Evolutionary conservation across 2,797 vertebrate genomes (phyloP).

Genomic region (Diplodus sargus): DNA sequence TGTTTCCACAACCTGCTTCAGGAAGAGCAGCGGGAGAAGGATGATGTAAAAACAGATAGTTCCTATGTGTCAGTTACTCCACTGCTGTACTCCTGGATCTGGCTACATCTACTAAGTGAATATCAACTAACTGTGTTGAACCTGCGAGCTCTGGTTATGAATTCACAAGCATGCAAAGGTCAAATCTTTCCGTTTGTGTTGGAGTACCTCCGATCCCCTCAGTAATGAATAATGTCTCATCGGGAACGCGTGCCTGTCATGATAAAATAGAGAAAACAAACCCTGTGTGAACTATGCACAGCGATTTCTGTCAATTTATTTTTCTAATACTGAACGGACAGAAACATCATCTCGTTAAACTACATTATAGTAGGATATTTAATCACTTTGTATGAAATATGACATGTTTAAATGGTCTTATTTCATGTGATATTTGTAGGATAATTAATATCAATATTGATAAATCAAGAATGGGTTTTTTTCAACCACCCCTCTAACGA

Average conservation of each 20-base stretch:
- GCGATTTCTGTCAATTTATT: slow-evolving; percentile 12
- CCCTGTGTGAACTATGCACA: slow-evolving; percentile 17
- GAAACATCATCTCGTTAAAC: slow-evolving; percentile 2
- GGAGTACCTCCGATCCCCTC: not conserved
- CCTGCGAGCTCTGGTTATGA: slow-evolving; percentile 26
- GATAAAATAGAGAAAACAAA: slow-evolving; percentile 37
- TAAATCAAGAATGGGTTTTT: not conserved
- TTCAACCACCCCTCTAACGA: not conserved
- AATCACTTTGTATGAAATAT: slow-evolving; percentile 1
- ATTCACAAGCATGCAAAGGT: slow-evolving; percentile 47
- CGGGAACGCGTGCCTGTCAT: slow-evolving; percentile 20
- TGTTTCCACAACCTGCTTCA: slow-evolving; percentile 40
- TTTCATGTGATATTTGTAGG: not conserved
- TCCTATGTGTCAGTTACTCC: slow-evolving; percentile 45
- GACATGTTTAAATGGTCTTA: not conserved
- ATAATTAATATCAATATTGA: not conserved
- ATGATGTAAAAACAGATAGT: slow-evolving; percentile 64
- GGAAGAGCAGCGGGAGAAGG: slow-evolving; percentile 28
- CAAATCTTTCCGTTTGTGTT: slow-evolving; percentile 26
- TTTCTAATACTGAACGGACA: slow-evolving; percentile 11
- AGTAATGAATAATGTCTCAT: slow-evolving; percentile 15
- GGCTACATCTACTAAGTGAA: slow-evolving; percentile 46
- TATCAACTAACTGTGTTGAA: slow-evolving; percentile 43
- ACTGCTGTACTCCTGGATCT: slow-evolving; percentile 22
- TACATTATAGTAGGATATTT: not conserved